Percentiles rank a stretch among this genome's conserved stretches.
phyloP scores from a whole-genome alignment of 2,888 invertebrate species.

The Koerneria pararmatus region DNA sequence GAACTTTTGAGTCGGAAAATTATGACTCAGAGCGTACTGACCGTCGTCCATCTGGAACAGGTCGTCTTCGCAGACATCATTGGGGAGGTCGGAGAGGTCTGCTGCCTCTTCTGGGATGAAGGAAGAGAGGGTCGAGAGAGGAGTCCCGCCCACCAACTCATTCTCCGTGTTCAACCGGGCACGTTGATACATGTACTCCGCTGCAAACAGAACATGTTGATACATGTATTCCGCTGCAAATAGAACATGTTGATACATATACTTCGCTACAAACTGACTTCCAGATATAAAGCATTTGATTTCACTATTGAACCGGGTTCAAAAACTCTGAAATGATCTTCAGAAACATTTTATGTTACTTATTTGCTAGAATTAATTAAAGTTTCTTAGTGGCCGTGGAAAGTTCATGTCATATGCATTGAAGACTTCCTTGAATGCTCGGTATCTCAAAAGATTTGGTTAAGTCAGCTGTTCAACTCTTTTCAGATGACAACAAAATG shows the following conservation, averaged over 20 bases:
- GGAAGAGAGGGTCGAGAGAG: conserved; percentile 22
- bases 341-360: not conserved
- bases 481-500: too few relatives aligned
- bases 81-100: conserved; percentile 22
- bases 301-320: too few relatives aligned
- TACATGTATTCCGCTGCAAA: conserved; percentile 31
- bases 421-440: too few relatives aligned
- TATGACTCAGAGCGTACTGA: too few relatives aligned
- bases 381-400: not conserved
- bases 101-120: conserved; percentile 26
- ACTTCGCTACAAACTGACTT: conserved; percentile 32
- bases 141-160: conserved; percentile 30
- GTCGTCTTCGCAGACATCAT: conserved; percentile 21
- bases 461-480: too few relatives aligned
- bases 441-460: too few relatives aligned
- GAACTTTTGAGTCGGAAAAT: too few relatives aligned
- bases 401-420: too few relatives aligned
- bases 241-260: not conserved
- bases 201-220: conserved; percentile 29
- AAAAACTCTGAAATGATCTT: not conserved
- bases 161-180: conserved; percentile 33
- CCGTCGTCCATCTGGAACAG: conserved; percentile 41
- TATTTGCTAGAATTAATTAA: conserved; percentile 8
- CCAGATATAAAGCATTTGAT: too few relatives aligned
- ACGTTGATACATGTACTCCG: conserved; percentile 40